phyloP scores from a whole-genome alignment of 1,140 invertebrate species.

The Archivesica marissinica region DNA sequence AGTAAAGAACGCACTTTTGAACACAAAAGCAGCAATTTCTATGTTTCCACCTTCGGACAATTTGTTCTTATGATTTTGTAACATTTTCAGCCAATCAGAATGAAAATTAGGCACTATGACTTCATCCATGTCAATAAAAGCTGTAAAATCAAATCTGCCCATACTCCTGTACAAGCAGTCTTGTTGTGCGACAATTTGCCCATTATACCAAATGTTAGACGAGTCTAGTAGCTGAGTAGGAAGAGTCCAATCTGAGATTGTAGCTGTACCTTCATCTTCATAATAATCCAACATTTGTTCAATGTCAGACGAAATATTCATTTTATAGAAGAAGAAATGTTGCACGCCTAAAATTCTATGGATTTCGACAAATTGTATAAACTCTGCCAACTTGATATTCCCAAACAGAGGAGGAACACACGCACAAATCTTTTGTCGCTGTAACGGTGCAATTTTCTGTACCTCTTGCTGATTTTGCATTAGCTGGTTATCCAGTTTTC shows the following conservation, averaged over 20 bases:
- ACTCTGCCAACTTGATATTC: constrained; percentile 69
- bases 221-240: constrained; percentile 66
- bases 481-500: not conserved
- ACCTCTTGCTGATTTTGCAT: not conserved
- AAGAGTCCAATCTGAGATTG: constrained; percentile 73
- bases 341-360: constrained; percentile 77
- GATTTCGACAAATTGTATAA: constrained; percentile 82
- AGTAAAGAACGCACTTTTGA: constrained; percentile 82
- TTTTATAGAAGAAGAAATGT: constrained; percentile 79
- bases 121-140: constrained; percentile 83
- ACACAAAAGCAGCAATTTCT: constrained; percentile 72
- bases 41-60: not conserved
- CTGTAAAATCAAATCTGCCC: constrained; percentile 75
- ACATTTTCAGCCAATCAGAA: constrained; percentile 69
- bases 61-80: constrained; percentile 51
- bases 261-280: constrained; percentile 66
- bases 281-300: constrained; percentile 74
- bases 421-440: constrained; percentile 85
- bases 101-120: constrained; percentile 78
- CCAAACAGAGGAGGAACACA: constrained; percentile 83
- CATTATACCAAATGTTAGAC: constrained; percentile 80
- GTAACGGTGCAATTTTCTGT: not conserved
- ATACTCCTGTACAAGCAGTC: constrained; percentile 82
- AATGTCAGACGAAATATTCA: constrained; percentile 70
- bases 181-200: constrained; percentile 80